A percentile compares a stretch with the other conserved stretches of the same genome.
Evolutionary conservation across 2,113 vertebrate species (phyloP).

Genomic region (Cyphomyrus plagiostoma): DNA sequence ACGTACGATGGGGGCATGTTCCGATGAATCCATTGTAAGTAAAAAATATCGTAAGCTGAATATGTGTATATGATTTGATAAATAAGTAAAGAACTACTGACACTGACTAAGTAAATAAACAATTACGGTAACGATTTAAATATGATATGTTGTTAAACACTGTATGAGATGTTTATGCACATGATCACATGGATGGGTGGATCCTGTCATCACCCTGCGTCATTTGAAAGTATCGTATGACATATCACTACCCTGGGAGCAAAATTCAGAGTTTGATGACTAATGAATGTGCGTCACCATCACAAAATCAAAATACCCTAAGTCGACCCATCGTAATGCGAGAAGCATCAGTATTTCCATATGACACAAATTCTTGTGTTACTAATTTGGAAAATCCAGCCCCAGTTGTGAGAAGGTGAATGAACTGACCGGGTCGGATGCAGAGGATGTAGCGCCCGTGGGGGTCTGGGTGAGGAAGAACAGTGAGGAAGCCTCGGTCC

Average conservation of each 20-base stretch:
- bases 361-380: neutral
- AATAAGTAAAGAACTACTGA: neutral
- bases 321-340: neutral
- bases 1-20: neutral
- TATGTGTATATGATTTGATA: neutral
- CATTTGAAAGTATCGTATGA: neutral
- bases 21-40: neutral
- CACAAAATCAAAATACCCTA: neutral
- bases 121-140: neutral
- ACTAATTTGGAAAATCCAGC: neutral
- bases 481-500: conserved; percentile 87
- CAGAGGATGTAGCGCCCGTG: conserved; percentile 85
- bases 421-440: conserved; percentile 76
- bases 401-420: neutral
- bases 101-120: neutral
- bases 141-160: neutral
- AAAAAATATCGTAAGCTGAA: neutral
- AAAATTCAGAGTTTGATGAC: neutral
- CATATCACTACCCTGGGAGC: neutral
- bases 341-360: neutral
- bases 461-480: conserved; percentile 77
- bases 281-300: neutral
- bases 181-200: neutral
- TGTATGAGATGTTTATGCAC: neutral
- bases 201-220: neutral